Percentiles rank a stretch among this genome's conserved stretches.
Evolutionary conservation across 2,113 vertebrate genomes (phyloP).

Genomic region (Ciconia maguari): DNA sequence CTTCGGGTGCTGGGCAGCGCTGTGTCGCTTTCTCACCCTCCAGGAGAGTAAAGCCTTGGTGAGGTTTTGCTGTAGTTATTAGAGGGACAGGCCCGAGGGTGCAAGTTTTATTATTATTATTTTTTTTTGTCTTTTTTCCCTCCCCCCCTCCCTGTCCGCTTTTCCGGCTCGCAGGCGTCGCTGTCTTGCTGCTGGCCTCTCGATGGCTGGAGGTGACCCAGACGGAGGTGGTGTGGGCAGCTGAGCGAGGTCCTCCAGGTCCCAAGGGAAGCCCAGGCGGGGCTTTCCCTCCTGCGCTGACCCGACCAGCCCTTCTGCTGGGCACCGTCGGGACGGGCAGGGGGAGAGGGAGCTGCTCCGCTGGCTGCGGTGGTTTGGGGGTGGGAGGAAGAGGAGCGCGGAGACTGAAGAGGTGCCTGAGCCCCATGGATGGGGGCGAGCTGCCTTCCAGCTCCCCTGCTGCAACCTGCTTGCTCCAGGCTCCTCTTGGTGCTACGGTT

Average conservation of each 20-base stretch:
- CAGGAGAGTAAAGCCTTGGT: conserved; percentile 62
- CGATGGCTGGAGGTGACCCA: not conserved
- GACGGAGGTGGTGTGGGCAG: conserved; percentile 10
- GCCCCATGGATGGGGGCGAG: not conserved
- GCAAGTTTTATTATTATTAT: not conserved
- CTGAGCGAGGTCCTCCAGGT: not conserved
- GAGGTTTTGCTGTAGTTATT: conserved; percentile 47
- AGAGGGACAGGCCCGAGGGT: conserved; percentile 59
- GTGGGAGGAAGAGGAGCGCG: not conserved
- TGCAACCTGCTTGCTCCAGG: not conserved
- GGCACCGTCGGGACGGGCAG: not conserved
- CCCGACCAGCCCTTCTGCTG: not conserved
- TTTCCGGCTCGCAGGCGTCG: not conserved
- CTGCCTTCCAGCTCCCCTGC: not conserved
- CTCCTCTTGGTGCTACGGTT: not conserved
- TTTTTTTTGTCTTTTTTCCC: not conserved
- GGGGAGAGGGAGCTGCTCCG: not conserved
- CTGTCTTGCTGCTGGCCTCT: not conserved
- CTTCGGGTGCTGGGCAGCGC: conserved; percentile 45
- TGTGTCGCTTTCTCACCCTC: conserved; percentile 31
- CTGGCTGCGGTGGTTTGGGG: not conserved
- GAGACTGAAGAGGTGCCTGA: not conserved
- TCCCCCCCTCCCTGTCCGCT: not conserved
- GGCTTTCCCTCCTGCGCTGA: not conserved
- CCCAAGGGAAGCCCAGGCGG: not conserved